Conservation (phyloP, 92 coral and sea anemone species). For the Epizoanthus rinbou region DNA sequence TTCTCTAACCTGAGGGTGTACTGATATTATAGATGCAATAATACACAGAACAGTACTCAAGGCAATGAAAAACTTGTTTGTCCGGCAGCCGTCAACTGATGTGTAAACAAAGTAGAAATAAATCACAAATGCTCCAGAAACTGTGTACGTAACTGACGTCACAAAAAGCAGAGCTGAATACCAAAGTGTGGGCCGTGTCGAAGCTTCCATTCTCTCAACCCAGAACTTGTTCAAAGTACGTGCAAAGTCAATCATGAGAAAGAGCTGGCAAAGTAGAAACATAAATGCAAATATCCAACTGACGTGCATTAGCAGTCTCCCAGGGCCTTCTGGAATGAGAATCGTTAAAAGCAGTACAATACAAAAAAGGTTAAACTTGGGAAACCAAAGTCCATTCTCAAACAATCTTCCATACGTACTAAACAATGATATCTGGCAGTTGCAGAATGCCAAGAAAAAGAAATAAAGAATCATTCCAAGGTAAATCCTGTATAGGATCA, state of each 20-base stretch:
- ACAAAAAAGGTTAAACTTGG: slow-evolving; percentile 79
- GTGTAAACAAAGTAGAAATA: slow-evolving; percentile 70
- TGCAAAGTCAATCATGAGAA: slow-evolving; percentile 76
- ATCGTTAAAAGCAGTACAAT: slow-evolving; percentile 60
- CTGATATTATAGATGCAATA: slow-evolving; percentile 62
- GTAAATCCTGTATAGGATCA: slow-evolving; percentile 71
- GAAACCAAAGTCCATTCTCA: slow-evolving; percentile 87
- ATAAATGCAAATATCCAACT: slow-evolving; percentile 78
- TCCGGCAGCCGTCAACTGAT: slow-evolving; percentile 58
- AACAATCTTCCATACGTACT: slow-evolving; percentile 54
- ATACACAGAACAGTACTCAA: slow-evolving; percentile 59
- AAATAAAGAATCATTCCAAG: slow-evolving; percentile 82
- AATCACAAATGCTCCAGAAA: slow-evolving; percentile 61
- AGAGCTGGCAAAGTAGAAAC: slow-evolving; percentile 66
- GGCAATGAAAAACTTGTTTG: slow-evolving; percentile 64
- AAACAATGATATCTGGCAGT: slow-evolving; percentile 79
- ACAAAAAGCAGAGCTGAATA: slow-evolving; percentile 59
- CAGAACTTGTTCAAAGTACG: slow-evolving; percentile 54
- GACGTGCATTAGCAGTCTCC: slow-evolving; percentile 73
- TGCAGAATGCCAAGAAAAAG: slow-evolving; percentile 63
- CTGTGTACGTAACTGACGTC: slow-evolving; percentile 70
- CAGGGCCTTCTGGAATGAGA: slow-evolving; percentile 79
- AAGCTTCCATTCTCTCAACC: slow-evolving; percentile 73
- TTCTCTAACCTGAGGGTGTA: slow-evolving; percentile 74
- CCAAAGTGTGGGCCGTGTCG: slow-evolving; percentile 63